Conservation (phyloP, 1,140 invertebrate species). For the Spodoptera frugiperda region DNA sequence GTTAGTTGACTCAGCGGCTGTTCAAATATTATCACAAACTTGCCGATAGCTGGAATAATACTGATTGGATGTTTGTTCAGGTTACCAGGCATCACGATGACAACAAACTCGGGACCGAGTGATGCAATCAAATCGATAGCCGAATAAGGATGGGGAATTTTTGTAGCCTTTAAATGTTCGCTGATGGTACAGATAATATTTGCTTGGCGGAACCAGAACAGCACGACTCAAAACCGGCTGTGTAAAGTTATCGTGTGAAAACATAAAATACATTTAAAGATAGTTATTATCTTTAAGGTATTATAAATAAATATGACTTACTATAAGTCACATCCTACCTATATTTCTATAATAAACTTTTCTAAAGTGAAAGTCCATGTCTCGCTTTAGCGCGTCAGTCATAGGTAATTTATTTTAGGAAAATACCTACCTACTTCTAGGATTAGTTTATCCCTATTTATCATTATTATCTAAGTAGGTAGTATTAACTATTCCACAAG, state of each 20-base stretch:
- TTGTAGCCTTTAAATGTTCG: constrained; percentile 11
- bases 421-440: too few species aligned
- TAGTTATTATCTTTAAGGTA: neutral
- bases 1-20: constrained; percentile 17
- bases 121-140: constrained; percentile 27
- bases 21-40: constrained; percentile 19
- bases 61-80: constrained; percentile 17
- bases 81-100: neutral
- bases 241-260: constrained; percentile 4
- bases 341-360: too few species aligned
- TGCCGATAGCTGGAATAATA: constrained; percentile 12
- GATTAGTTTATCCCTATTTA: too few species aligned
- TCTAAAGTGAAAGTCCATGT: too few species aligned
- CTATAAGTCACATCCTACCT: too few species aligned
- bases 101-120: constrained; percentile 17
- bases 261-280: neutral
- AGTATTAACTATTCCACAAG: too few species aligned
- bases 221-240: constrained; percentile 20
- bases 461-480: too few species aligned
- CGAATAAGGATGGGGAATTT: constrained; percentile 20
- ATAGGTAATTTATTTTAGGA: too few species aligned
- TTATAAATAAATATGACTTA: neutral
- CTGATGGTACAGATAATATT: constrained; percentile 36
- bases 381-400: too few species aligned
- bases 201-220: constrained; percentile 31